Percentiles rank a stretch among this genome's conserved stretches.
phyloP scores from a whole-genome alignment of 1,140 invertebrate species.

The Dufourea novaeangliae region DNA sequence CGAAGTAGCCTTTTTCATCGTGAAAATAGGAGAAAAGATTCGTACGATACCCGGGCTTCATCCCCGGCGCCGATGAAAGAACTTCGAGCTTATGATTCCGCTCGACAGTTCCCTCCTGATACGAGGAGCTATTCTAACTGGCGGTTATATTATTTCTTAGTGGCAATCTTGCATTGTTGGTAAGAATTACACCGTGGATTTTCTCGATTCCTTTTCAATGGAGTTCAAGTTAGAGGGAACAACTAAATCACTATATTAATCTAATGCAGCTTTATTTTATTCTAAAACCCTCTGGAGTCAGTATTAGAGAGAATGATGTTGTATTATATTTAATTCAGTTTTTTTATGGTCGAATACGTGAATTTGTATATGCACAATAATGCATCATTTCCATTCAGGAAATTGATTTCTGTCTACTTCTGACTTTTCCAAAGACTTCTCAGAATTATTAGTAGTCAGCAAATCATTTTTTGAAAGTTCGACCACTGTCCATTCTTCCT shows the following conservation, averaged over 20 bases:
- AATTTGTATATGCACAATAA: too few relatives aligned
- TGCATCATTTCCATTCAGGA: too few relatives aligned
- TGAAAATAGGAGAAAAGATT: slow-evolving; percentile 13
- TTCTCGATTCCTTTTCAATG: not conserved
- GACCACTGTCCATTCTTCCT: not conserved
- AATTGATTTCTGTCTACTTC: too few relatives aligned
- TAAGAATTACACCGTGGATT: not conserved
- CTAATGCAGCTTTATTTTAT: too few relatives aligned
- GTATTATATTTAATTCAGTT: too few relatives aligned
- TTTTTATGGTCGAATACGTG: too few relatives aligned
- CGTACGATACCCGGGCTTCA: slow-evolving; percentile 33
- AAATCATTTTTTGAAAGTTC: not conserved
- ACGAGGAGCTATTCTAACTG: slow-evolving; percentile 17
- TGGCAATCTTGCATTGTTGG: not conserved
- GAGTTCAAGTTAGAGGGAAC: not conserved
- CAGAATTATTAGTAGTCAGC: too few relatives aligned
- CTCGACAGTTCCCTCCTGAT: slow-evolving; percentile 12
- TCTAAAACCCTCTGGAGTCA: too few relatives aligned
- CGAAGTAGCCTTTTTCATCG: slow-evolving; percentile 33
- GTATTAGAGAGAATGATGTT: too few relatives aligned
- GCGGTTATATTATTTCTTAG: slow-evolving; percentile 21
- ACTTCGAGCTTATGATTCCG: slow-evolving; percentile 15
- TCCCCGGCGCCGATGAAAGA: slow-evolving; percentile 23
- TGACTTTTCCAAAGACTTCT: too few relatives aligned
- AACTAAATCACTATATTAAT: too few relatives aligned